phyloP scores from a whole-genome alignment of 2,113 vertebrate species.

The Eulacestoma nigropectus region DNA sequence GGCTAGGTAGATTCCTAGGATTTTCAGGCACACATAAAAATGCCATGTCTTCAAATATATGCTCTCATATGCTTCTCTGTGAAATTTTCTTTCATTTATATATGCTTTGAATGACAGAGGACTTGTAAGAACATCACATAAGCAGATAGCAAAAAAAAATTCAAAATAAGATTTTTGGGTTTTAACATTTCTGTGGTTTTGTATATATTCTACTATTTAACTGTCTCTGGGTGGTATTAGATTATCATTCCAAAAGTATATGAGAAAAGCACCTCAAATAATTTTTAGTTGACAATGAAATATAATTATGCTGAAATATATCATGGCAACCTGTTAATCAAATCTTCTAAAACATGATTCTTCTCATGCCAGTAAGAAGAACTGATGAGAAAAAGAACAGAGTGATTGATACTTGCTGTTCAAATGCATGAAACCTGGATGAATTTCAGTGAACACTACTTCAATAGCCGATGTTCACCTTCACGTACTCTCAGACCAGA shows the following conservation, averaged over 20 bases:
- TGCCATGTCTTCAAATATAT: not conserved
- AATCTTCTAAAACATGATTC: not conserved
- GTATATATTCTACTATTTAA: not conserved
- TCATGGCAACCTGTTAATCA: not conserved
- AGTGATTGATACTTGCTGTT: not conserved
- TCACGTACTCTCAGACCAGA: rapidly evolving
- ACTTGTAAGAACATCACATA: not conserved
- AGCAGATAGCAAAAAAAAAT: not conserved
- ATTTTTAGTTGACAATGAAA: not conserved
- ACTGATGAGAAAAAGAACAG: not conserved
- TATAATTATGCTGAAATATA: not conserved
- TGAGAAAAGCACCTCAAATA: not conserved
- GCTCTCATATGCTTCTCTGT: not conserved
- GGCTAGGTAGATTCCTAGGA: not conserved
- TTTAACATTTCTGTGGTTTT: not conserved
- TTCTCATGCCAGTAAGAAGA: not conserved
- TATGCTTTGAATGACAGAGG: not conserved
- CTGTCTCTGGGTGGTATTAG: not conserved
- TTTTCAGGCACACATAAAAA: not conserved
- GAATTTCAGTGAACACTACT: not conserved
- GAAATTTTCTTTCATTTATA: not conserved
- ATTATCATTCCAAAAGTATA: not conserved
- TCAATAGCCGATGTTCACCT: not conserved
- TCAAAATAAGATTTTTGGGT: not conserved
- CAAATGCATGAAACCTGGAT: not conserved